phyloP scores from a whole-genome alignment of 2,888 invertebrate genomes.

The Plagiodera versicolora region DNA sequence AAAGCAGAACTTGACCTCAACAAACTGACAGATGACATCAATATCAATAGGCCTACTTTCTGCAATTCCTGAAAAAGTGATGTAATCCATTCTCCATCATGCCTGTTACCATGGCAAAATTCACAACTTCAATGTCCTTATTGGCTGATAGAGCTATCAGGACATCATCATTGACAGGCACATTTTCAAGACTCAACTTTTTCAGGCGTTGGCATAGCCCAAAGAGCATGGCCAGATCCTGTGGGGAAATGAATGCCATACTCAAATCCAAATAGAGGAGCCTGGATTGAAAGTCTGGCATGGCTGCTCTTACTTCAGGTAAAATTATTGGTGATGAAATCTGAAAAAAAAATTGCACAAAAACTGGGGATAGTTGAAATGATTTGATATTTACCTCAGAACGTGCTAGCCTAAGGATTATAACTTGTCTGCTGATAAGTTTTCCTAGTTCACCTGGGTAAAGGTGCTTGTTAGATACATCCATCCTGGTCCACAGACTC shows the following conservation, averaged over 20 bases:
- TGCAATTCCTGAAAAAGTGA: slow-evolving; percentile 64
- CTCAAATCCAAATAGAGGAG: slow-evolving; percentile 87
- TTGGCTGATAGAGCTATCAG: slow-evolving; percentile 71
- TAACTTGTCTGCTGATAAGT: slow-evolving; percentile 75
- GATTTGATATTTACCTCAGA: slow-evolving; percentile 64
- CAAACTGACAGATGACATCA: no score
- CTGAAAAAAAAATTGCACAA: slow-evolving; percentile 40
- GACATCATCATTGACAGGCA: slow-evolving; percentile 64
- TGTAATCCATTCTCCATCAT: slow-evolving; percentile 66
- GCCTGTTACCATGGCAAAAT: slow-evolving; percentile 81
- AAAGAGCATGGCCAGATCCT: slow-evolving; percentile 63
- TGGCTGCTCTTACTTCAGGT: slow-evolving; percentile 48
- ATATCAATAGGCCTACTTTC: slow-evolving; percentile 54
- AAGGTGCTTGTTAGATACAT: slow-evolving; percentile 73
- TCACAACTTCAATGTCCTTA: slow-evolving; percentile 73
- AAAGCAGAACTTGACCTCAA: no score
- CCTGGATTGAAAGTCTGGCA: slow-evolving; percentile 58
- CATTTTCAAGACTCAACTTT: slow-evolving; percentile 85
- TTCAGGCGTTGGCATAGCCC: slow-evolving; percentile 69
- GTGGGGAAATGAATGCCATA: slow-evolving; percentile 68
- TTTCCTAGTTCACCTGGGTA: slow-evolving; percentile 70
- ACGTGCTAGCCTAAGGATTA: slow-evolving; percentile 76
- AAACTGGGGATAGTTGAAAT: neutral
- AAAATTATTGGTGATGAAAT: slow-evolving; percentile 59
- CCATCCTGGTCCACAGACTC: slow-evolving; percentile 82